A percentile compares a stretch with the other conserved stretches of the same genome.
Conservation (phyloP, 2,113 vertebrate genomes). For the Carassius gibelio region DNA sequence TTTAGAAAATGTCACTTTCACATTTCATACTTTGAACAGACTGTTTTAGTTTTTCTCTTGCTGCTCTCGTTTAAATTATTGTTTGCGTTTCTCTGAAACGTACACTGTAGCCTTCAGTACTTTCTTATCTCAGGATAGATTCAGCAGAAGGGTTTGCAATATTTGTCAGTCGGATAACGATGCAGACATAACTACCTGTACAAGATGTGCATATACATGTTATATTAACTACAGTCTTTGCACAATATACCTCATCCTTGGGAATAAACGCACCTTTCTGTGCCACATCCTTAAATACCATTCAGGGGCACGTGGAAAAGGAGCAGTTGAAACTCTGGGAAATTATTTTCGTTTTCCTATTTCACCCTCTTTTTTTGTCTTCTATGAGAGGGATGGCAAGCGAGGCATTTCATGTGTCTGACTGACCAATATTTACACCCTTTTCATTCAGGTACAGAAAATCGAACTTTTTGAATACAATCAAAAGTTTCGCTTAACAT, state of each 20-base stretch:
- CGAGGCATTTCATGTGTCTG: slow-evolving; percentile 66
- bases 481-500: slow-evolving; percentile 23
- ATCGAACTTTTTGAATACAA: slow-evolving; percentile 9
- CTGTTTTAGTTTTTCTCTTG: slow-evolving; percentile 60
- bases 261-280: slow-evolving; percentile 66
- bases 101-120: slow-evolving; percentile 73
- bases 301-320: slow-evolving; percentile 65
- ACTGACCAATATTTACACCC: slow-evolving; percentile 74
- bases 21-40: slow-evolving; percentile 52
- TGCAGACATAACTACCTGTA: slow-evolving; percentile 70
- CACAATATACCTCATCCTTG: slow-evolving; percentile 75
- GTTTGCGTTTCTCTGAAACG: slow-evolving; percentile 51
- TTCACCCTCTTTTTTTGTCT: slow-evolving; percentile 49
- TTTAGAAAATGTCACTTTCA: slow-evolving; percentile 43
- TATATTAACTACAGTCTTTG: slow-evolving; percentile 42
- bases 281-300: slow-evolving; percentile 69
- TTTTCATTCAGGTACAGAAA: slow-evolving; percentile 65
- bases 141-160: slow-evolving; percentile 67
- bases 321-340: slow-evolving; percentile 73
- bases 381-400: slow-evolving; percentile 45
- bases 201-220: slow-evolving; percentile 57
- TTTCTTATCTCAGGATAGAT: slow-evolving; percentile 76
- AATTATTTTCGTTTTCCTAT: slow-evolving; percentile 52
- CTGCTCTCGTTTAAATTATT: slow-evolving; percentile 30
- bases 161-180: slow-evolving; percentile 73